Base-by-base conservation (phyloP, 2,797 vertebrate genomes). In the Anabacerthia variegaticeps region DNA sequence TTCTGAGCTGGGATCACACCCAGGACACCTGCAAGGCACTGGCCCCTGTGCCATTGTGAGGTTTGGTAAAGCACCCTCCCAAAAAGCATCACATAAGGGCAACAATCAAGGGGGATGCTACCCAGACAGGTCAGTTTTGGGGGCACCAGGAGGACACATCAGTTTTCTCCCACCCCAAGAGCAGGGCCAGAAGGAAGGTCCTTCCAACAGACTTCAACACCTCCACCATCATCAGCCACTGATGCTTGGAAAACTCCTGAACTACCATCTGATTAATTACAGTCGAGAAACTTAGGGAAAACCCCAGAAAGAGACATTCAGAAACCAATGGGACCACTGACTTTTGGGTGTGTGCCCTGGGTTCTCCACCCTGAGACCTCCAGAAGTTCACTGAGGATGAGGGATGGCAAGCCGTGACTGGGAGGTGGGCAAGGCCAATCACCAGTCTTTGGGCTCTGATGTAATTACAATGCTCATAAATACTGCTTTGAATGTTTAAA, bases 331-430 rank as follows among this genome's bases (percentile, higher is more conserved):
- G 61, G n/a, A 56, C 13, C 2, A 0, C 3, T 17, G 23, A 37
- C 34, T 66, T 48, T 3, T 7, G 39, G 32, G 32, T 21, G 10
- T 1, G 0, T 0, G 0, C 28, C 22, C 16, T 7, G 18, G 2
- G 19, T 27, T 68, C 77, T 56, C 48, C 37, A 44, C 9, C 63
- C 49, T 1, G 0, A 80, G 23, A 17, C 19, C 32, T n/a, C 54
- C 75, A 71, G 20, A 55, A 55, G 12, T 32, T 44, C 61, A 21
- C 10, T 2, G 16, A 51, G 27, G 30, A 39, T 3, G 5, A 2
- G 6, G 44, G 37, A 41, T 3, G 4, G 22, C 21, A 61, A 71
- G 30, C 26, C 65, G 62, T 1, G 13, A 8, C 27, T 7, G 14
- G 21, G 19, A 66, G 36, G 48, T 7, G 22, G n/a, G 36, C n/a